These are phyloP conservation scores for Archaeoteleia sp. DNA, from an alignment of 2,888 invertebrate species.

Conservation along the genomic window DNA sequence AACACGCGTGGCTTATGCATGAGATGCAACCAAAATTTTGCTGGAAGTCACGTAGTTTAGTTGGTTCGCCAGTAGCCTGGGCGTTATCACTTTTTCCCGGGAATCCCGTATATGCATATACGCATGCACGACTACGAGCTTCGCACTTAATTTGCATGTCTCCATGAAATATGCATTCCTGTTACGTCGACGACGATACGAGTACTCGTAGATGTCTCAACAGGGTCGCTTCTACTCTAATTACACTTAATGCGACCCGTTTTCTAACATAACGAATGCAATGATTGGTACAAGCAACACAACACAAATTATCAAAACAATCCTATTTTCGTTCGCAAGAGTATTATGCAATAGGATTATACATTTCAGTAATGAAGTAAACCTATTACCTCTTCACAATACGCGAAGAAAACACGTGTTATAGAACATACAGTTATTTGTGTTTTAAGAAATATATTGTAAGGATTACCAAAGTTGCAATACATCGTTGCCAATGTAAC, in stretches of 20 bases:
- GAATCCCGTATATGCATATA: slow-evolving; percentile 42
- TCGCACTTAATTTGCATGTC: slow-evolving; percentile 63
- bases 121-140: slow-evolving; percentile 46
- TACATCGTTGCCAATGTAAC: too few relatives aligned
- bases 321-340: slow-evolving; percentile 40
- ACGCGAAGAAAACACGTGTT: too few relatives aligned
- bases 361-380: too few relatives aligned
- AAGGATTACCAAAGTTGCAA: too few relatives aligned
- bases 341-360: too few relatives aligned
- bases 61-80: slow-evolving; percentile 8
- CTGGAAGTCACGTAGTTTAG: slow-evolving; percentile 45
- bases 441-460: too few relatives aligned
- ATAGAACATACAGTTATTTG: too few relatives aligned
- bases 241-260: slow-evolving; percentile 51
- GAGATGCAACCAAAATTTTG: slow-evolving; percentile 49
- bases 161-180: slow-evolving; percentile 65
- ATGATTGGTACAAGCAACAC: slow-evolving; percentile 32
- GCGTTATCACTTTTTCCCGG: slow-evolving; percentile 44
- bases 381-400: too few relatives aligned
- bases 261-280: slow-evolving; percentile 21
- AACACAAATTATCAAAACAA: slow-evolving; percentile 41
- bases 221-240: slow-evolving; percentile 52
- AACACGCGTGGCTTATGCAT: slow-evolving; percentile 52
- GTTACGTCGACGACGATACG: slow-evolving; percentile 53
- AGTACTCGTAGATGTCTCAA: slow-evolving; percentile 43